Evolutionary conservation across 2,888 invertebrate genomes (phyloP).

Genomic region (Azorinus chamasolen): DNA sequence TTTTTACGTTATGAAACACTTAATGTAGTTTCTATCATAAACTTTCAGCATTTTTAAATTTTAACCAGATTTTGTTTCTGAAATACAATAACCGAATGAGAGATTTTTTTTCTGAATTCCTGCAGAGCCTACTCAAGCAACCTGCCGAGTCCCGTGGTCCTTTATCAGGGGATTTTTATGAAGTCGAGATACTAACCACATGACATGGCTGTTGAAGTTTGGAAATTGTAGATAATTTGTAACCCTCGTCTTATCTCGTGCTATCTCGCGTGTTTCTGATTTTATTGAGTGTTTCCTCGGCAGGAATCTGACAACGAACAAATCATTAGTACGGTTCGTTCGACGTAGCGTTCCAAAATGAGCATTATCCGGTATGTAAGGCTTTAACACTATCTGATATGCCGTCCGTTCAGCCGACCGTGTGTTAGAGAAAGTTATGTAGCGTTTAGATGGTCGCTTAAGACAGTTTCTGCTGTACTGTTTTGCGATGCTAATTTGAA

Average conservation of each 20-base stretch:
- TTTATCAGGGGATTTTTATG: constrained; percentile 22
- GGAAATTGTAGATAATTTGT: constrained; percentile 67
- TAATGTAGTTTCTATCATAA: too few species aligned
- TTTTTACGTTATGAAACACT: too few species aligned
- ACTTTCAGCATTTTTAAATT: too few species aligned
- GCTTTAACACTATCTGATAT: neutral
- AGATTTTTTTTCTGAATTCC: too few species aligned
- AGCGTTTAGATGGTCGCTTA: too few species aligned
- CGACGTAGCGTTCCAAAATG: neutral
- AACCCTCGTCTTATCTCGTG: constrained; percentile 49
- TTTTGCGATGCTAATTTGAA: too few species aligned
- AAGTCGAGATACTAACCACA: constrained; percentile 39
- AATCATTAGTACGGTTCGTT: constrained; percentile 29
- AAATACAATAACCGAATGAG: too few species aligned
- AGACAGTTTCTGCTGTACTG: too few species aligned
- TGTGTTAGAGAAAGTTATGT: constrained; percentile 1
- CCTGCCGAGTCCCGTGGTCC: neutral
- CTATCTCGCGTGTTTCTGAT: constrained; percentile 51
- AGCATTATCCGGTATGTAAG: neutral
- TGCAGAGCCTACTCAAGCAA: too few species aligned
- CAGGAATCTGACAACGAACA: constrained; percentile 51
- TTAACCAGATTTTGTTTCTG: too few species aligned
- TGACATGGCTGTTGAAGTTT: constrained; percentile 48
- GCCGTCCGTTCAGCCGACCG: constrained; percentile 5
- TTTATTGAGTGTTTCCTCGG: constrained; percentile 56